phyloP scores from a whole-genome alignment of 2,797 vertebrate species.

The Neomorphus geoffroyi region DNA sequence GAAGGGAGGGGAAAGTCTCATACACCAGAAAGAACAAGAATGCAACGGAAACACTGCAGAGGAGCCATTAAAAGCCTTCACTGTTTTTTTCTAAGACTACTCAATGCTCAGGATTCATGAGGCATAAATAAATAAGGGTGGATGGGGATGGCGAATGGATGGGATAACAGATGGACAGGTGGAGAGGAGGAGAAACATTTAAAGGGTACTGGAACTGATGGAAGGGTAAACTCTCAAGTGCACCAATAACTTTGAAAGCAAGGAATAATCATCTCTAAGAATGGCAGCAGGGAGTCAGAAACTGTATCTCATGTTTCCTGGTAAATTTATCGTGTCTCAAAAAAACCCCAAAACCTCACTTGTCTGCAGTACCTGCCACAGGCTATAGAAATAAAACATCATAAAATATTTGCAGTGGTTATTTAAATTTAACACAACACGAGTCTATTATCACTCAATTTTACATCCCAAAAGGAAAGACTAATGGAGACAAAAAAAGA shows the following conservation, averaged over 20 bases:
- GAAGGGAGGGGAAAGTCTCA: rapidly evolving
- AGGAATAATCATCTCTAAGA: neutral
- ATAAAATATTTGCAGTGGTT: neutral
- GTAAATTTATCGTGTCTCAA: neutral
- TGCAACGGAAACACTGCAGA: neutral
- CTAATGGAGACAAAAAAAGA: neutral
- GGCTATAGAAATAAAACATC: neutral
- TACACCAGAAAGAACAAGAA: neutral
- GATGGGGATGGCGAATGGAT: neutral
- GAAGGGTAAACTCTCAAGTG: neutral
- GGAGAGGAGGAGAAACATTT: neutral
- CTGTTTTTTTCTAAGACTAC: neutral
- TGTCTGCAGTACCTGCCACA: neutral
- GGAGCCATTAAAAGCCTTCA: neutral
- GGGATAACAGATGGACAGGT: too few species aligned
- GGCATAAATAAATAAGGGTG: neutral
- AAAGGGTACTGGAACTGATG: neutral
- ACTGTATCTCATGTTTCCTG: neutral
- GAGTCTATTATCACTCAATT: neutral
- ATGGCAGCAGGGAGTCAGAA: neutral
- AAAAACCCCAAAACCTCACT: neutral
- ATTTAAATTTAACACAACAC: neutral
- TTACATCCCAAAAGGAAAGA: neutral
- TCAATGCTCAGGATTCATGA: neutral
- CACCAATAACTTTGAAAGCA: neutral